These are phyloP conservation scores for Ploceus nigricollis DNA, from an alignment of 2,113 vertebrate species.

Conservation along the genomic window DNA sequence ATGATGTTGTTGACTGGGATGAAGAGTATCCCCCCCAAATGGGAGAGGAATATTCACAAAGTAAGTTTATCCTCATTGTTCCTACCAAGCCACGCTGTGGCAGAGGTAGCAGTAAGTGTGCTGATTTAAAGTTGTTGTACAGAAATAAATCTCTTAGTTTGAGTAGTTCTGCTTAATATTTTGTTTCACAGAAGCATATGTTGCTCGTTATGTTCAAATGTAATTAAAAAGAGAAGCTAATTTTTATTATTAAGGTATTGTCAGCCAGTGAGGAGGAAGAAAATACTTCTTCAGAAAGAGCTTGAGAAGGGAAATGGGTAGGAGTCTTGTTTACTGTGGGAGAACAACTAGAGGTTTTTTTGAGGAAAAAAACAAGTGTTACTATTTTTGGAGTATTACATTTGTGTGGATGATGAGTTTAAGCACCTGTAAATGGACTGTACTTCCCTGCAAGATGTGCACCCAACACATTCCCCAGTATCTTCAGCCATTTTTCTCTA, in stretches of 20 bases:
- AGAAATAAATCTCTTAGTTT: neutral
- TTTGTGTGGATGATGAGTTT: neutral
- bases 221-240: neutral
- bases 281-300: neutral
- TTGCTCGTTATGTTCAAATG: neutral
- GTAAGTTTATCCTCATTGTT: slow-evolving; percentile 72
- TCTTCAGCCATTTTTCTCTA: neutral
- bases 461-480: neutral
- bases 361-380: neutral
- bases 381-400: neutral
- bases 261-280: neutral
- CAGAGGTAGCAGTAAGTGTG: neutral
- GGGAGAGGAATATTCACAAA: slow-evolving; percentile 99
- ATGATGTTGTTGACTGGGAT: slow-evolving; percentile 98
- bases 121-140: neutral
- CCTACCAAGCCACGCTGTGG: accelerated
- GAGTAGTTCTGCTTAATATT: neutral
- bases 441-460: neutral
- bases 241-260: neutral
- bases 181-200: neutral
- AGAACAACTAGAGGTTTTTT: neutral
- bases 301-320: neutral
- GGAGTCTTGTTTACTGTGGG: neutral
- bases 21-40: slow-evolving; percentile 98
- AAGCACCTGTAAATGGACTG: neutral